These are phyloP conservation scores for Ammodytes dubius DNA, from an alignment of 2,113 vertebrate species.

Conservation along the genomic window DNA sequence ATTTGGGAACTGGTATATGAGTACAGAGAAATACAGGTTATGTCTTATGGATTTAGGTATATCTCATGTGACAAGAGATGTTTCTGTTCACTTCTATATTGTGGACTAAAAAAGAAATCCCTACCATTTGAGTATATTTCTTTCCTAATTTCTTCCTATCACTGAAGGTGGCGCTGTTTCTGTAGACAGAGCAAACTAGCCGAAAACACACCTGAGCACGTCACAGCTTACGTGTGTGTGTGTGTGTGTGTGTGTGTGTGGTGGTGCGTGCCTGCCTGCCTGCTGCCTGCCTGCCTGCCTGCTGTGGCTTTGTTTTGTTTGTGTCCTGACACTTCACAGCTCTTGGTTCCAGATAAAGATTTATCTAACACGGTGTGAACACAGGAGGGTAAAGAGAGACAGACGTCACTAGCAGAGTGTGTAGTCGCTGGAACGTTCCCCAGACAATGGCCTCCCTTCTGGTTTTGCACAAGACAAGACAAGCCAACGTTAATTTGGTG, in stretches of 20 bases:
- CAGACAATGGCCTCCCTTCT: constrained; percentile 7
- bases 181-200: constrained; percentile 12
- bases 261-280: not conserved
- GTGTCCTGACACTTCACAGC: constrained; percentile 40
- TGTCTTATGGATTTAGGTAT: not conserved
- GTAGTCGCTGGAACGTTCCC: constrained; percentile 4
- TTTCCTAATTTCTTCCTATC: constrained; percentile 7
- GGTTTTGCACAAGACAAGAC: not conserved
- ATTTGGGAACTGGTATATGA: not conserved
- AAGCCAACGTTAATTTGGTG: constrained; percentile 28
- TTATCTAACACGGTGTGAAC: constrained; percentile 42
- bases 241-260: too few species aligned
- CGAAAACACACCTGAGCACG: not conserved
- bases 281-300: constrained; percentile 20
- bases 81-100: not conserved
- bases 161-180: not conserved
- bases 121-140: not conserved
- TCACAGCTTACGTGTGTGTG: constrained; percentile 19
- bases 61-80: not conserved
- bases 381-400: constrained; percentile 39
- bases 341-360: constrained; percentile 46
- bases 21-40: not conserved
- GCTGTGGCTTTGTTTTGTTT: constrained; percentile 24
- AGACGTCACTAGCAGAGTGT: not conserved
- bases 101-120: not conserved